Percentiles rank a stretch among this genome's conserved stretches.
Evolutionary conservation across 2,113 vertebrate species (phyloP).

Genomic region (Cacatua alba): DNA sequence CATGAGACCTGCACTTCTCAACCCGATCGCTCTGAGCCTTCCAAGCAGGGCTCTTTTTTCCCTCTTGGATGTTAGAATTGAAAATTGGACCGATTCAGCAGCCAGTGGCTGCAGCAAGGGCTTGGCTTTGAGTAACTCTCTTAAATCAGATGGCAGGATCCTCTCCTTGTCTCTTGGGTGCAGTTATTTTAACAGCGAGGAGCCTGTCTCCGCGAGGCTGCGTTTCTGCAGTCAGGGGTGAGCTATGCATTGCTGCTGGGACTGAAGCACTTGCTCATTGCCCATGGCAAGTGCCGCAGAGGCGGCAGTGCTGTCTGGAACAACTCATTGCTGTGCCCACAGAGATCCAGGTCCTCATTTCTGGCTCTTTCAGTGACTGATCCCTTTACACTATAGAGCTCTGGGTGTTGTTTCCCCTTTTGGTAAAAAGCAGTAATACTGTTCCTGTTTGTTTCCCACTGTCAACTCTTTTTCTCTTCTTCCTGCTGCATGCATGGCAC

Average conservation of each 20-base stretch:
- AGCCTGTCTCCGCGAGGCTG: not conserved
- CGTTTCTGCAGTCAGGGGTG: not conserved
- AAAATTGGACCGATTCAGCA: slow-evolving; percentile 1
- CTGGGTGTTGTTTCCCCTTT: not conserved
- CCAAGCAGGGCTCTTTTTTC: not conserved
- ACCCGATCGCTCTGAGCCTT: not conserved
- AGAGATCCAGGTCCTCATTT: not conserved
- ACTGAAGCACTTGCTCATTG: not conserved
- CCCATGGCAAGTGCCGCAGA: not conserved
- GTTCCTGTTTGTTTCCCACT: not conserved
- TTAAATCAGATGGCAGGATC: not conserved
- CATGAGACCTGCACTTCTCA: not conserved
- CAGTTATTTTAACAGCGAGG: not conserved
- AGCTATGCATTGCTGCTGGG: not conserved
- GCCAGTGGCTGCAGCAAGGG: not conserved
- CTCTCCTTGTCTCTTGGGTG: not conserved
- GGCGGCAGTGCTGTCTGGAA: not conserved
- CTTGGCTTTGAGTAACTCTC: not conserved
- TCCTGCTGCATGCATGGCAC: not conserved
- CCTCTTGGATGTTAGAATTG: not conserved
- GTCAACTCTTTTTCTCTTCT: not conserved
- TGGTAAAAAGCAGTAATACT: not conserved
- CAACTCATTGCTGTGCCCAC: not conserved
- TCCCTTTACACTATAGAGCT: not conserved
- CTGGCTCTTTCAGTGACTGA: not conserved